Evolutionary conservation across 2,113 vertebrate genomes (phyloP).

Genomic region (Zapornia atra): DNA sequence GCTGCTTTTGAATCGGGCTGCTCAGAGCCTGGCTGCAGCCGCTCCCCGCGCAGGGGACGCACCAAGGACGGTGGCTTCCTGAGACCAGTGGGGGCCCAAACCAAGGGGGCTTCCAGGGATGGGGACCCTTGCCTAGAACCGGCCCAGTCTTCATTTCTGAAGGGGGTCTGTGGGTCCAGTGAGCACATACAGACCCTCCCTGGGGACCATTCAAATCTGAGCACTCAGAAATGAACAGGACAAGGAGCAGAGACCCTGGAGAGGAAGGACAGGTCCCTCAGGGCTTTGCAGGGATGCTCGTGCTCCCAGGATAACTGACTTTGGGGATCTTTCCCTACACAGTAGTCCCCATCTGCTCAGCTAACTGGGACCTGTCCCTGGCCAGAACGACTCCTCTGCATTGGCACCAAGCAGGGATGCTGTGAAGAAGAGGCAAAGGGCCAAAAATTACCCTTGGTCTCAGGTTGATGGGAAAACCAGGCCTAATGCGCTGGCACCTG

Average conservation of each 20-base stretch:
- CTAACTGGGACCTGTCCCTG: not conserved
- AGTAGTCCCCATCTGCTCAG: not conserved
- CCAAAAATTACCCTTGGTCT: not conserved
- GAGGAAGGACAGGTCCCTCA: fast-evolving
- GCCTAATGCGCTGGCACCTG: fast-evolving
- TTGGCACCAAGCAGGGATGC: not conserved
- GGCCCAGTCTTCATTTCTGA: too few relatives aligned
- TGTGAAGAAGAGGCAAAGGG: fast-evolving
- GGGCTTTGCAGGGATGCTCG: fast-evolving
- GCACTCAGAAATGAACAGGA: fast-evolving
- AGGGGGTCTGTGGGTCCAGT: fast-evolving
- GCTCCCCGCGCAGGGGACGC: not conserved
- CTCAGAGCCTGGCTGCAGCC: not conserved
- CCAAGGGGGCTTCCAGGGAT: not conserved
- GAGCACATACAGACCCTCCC: fast-evolving
- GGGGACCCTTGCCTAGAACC: not conserved
- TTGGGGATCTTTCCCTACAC: not conserved
- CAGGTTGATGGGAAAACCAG: not conserved
- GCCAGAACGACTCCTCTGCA: fast-evolving
- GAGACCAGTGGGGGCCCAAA: not conserved
- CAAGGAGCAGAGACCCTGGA: not conserved
- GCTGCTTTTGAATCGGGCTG: not conserved
- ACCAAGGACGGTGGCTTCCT: not conserved
- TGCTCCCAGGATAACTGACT: fast-evolving
- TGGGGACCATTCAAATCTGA: fast-evolving